These are phyloP conservation scores for Thecocarcelia acutangulata DNA, from an alignment of 2,888 invertebrate genomes.

Conservation along the genomic window DNA sequence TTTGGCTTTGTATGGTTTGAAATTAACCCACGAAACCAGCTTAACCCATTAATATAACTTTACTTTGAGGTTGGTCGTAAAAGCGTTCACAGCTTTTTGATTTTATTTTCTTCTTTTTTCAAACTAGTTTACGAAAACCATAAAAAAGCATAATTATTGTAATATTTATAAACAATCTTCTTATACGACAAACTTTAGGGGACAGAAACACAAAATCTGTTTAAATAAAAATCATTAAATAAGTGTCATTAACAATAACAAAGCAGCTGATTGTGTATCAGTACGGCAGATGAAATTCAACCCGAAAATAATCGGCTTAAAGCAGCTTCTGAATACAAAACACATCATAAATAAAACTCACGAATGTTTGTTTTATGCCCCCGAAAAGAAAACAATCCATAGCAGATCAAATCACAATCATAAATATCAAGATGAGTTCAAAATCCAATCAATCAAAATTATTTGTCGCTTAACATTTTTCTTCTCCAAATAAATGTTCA, in stretches of 20 bases:
- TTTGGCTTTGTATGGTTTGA: no score
- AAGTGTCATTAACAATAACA: conserved; percentile 41
- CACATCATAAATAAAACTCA: conserved; percentile 38
- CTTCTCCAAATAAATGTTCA: conserved; percentile 5
- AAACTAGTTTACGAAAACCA: no score
- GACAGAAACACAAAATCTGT: conserved; percentile 17
- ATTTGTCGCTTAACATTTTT: conserved; percentile 75
- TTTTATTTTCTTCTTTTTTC: no score
- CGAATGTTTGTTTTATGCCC: not conserved
- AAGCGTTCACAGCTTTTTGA: no score
- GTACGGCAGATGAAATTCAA: conserved; percentile 44
- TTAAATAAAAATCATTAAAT: conserved; percentile 12
- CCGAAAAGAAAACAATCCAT: conserved; percentile 12
- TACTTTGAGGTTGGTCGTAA: no score
- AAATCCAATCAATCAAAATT: conserved; percentile 79
- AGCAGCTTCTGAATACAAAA: conserved; percentile 67
- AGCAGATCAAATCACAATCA: conserved; percentile 44
- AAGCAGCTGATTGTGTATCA: not conserved
- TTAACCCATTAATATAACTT: no score
- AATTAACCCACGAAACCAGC: no score
- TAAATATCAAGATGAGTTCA: conserved; percentile 58
- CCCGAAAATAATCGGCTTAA: conserved; percentile 65
- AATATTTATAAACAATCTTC: no score
- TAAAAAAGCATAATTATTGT: no score
- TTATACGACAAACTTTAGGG: conserved; percentile 50